Conservation (phyloP, 2,113 vertebrate species). For the Myanophis thanlyinensis region DNA sequence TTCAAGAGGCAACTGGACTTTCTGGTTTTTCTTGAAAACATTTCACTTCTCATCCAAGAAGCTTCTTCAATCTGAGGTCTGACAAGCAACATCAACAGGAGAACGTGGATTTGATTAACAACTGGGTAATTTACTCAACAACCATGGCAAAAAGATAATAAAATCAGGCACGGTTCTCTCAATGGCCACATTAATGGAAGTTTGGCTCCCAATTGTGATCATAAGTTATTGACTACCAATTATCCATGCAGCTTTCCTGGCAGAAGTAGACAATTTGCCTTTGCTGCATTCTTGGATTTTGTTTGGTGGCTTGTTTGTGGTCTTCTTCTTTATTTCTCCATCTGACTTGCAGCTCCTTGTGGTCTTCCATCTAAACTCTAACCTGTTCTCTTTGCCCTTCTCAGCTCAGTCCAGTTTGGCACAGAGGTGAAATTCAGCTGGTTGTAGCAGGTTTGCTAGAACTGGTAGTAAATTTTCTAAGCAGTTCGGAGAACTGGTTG, state of each 20-base stretch:
- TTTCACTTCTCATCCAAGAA: too few relatives aligned
- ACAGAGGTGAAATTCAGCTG: too few relatives aligned
- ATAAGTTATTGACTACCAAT: not conserved
- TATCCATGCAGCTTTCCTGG: not conserved
- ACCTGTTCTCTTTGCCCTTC: not conserved
- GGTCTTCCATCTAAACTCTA: not conserved
- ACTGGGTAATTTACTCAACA: not conserved
- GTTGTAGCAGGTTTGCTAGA: too few relatives aligned
- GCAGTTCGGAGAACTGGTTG: too few relatives aligned
- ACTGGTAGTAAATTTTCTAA: too few relatives aligned
- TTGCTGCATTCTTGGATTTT: not conserved
- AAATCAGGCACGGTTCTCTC: not conserved
- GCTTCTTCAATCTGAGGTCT: not conserved
- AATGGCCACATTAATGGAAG: not conserved
- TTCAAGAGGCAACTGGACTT: too few relatives aligned
- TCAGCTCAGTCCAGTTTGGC: not conserved
- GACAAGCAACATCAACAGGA: not conserved
- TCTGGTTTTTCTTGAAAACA: too few relatives aligned
- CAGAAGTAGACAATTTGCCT: not conserved
- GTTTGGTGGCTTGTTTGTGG: not conserved
- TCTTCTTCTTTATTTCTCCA: not conserved
- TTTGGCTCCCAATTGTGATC: not conserved
- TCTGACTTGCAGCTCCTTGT: not conserved
- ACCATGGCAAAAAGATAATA: not conserved
- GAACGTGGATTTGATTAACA: not conserved